These are phyloP conservation scores for Cabera pusaria DNA, from an alignment of 2,888 invertebrate species.

Conservation along the genomic window DNA sequence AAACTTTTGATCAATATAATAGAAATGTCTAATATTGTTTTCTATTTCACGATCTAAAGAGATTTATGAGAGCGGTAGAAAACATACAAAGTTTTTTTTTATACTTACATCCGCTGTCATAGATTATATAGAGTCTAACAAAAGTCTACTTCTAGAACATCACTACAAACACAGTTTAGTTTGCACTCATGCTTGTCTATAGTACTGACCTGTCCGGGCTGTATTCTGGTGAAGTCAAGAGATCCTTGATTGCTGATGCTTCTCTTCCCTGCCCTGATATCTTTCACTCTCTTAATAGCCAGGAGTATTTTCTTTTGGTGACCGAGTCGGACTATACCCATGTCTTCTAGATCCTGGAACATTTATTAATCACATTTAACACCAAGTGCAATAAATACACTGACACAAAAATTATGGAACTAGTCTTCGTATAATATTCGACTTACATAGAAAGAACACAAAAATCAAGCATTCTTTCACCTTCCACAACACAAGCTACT, in stretches of 20 bases:
- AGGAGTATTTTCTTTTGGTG: conserved; percentile 99
- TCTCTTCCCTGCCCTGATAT: conserved; percentile 93
- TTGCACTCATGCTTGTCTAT: conserved; percentile 24
- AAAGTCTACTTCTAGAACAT: conserved; percentile 63
- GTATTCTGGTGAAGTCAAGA: conserved; percentile 72
- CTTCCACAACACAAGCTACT: no score
- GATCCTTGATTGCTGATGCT: conserved; percentile 81
- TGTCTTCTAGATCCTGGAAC: conserved; percentile 95
- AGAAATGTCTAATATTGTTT: conserved; percentile 46
- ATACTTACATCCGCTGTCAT: conserved; percentile 48
- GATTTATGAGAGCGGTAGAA: conserved; percentile 48
- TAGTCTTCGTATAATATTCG: no score
- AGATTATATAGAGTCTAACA: conserved; percentile 26
- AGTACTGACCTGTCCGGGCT: conserved; percentile 75
- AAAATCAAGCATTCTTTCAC: no score
- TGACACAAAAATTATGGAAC: no score
- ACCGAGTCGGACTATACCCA: conserved; percentile 95
- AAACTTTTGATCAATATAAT: conserved; percentile 42
- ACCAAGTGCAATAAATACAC: no score
- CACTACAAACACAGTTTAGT: conserved; percentile 62
- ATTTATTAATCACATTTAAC: no score
- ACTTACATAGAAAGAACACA: no score
- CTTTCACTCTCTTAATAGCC: conserved; percentile 98
- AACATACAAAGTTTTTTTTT: conserved; percentile 1
- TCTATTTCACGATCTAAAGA: conserved; percentile 45